Percentiles rank a stretch among this genome's conserved stretches.
phyloP scores from a whole-genome alignment of 2,888 invertebrate genomes.

The Tenthredo mesomela region DNA sequence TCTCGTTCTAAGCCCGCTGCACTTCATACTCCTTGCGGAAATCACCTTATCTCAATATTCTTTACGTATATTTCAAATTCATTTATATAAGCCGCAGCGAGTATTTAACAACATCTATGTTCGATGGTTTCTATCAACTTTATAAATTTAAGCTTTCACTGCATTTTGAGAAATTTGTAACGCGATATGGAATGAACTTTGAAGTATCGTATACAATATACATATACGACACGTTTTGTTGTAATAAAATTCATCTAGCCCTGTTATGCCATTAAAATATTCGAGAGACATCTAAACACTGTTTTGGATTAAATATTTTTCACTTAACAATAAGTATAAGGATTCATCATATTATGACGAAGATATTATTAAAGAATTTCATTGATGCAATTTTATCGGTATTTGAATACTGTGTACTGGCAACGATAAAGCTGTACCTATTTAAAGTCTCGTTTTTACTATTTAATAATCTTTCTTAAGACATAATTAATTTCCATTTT shows the following conservation, averaged over 20 bases:
- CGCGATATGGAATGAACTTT: not conserved
- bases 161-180: conserved; percentile 7
- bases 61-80: not conserved
- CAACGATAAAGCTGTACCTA: conserved; percentile 4
- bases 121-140: not conserved
- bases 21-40: not conserved
- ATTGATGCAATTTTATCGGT: conserved; percentile 9
- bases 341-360: not conserved
- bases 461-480: conserved; percentile 36
- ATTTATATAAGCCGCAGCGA: not conserved
- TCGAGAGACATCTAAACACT: not conserved
- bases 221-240: not conserved
- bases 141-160: not conserved
- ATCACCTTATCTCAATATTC: not conserved
- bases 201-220: not conserved
- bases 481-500: conserved; percentile 44
- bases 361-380: not conserved
- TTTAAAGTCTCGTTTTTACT: conserved; percentile 1
- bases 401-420: conserved; percentile 43
- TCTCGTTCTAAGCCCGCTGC: not conserved
- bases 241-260: conserved; percentile 18
- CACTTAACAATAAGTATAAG: conserved; percentile 9
- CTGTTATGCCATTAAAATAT: conserved; percentile 17
- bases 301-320: conserved; percentile 18
- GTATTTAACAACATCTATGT: not conserved